These are phyloP conservation scores for Labroides dimidiatus DNA, from an alignment of 2,797 vertebrate species.

Conservation along the genomic window DNA sequence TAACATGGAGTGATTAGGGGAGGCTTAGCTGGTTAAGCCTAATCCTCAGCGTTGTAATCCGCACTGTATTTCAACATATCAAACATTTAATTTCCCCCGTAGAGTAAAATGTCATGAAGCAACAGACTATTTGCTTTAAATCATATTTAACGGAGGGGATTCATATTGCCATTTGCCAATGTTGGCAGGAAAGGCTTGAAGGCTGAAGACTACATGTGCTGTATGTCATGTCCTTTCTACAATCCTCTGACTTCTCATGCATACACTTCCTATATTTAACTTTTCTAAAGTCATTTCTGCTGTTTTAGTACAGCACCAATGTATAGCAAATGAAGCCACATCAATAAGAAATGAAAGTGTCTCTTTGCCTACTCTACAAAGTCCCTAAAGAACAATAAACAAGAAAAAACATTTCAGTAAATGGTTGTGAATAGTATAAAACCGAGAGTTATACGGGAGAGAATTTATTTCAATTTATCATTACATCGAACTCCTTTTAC, in stretches of 20 bases:
- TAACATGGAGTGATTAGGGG: slow-evolving; percentile 69
- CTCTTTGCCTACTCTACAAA: slow-evolving; percentile 59
- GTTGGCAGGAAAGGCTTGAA: not conserved
- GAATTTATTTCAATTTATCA: slow-evolving; percentile 6
- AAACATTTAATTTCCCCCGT: slow-evolving; percentile 70
- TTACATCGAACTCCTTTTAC: slow-evolving; percentile 8
- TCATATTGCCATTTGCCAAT: slow-evolving; percentile 21
- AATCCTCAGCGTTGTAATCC: slow-evolving; percentile 75
- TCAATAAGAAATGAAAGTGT: slow-evolving; percentile 85
- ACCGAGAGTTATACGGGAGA: slow-evolving; percentile 17
- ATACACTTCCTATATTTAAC: slow-evolving; percentile 12
- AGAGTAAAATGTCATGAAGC: slow-evolving; percentile 33
- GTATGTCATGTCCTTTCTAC: slow-evolving; percentile 7
- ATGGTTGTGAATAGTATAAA: slow-evolving; percentile 46
- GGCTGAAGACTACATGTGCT: not conserved
- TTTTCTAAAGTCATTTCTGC: slow-evolving; percentile 14
- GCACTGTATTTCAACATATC: slow-evolving; percentile 67
- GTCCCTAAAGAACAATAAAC: slow-evolving; percentile 74
- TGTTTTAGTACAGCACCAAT: slow-evolving; percentile 55
- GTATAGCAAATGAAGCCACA: slow-evolving; percentile 76
- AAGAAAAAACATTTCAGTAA: slow-evolving; percentile 55
- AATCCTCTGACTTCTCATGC: slow-evolving; percentile 5
- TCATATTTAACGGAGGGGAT: slow-evolving; percentile 29
- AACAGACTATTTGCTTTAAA: slow-evolving; percentile 28
- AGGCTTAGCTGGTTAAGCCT: slow-evolving; percentile 75